Conservation (phyloP, 1,140 invertebrate genomes). For the Venturia canescens region DNA sequence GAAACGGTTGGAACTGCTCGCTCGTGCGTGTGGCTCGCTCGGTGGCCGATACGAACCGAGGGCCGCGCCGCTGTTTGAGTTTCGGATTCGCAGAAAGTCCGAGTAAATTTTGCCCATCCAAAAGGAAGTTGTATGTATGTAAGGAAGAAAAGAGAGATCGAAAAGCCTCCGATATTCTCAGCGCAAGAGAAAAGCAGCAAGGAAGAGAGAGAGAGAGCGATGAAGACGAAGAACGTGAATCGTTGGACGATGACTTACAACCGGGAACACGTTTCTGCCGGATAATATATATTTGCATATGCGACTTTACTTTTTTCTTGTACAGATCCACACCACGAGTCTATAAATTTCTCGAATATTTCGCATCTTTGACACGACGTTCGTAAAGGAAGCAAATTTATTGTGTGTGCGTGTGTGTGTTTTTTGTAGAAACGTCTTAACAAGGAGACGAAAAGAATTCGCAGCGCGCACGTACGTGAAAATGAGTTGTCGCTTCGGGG, state of each 20-base stretch:
- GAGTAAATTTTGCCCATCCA: conserved; percentile 47
- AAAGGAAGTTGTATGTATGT: conserved; percentile 19
- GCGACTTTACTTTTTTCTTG: neutral
- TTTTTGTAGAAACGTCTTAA: neutral
- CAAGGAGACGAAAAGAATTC: neutral
- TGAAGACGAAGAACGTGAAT: conserved; percentile 12
- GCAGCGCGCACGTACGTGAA: neutral
- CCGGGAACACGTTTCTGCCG: conserved; percentile 5
- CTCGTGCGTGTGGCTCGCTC: neutral
- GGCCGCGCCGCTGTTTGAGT: conserved; percentile 24
- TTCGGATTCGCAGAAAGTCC: conserved; percentile 47
- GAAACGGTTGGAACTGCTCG: neutral
- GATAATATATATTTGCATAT: conserved; percentile 1
- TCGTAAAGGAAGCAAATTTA: conserved; percentile 4
- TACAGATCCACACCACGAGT: neutral
- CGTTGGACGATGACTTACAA: conserved; percentile 40
- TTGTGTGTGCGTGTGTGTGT: too few species aligned
- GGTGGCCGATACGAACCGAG: conserved; percentile 3
- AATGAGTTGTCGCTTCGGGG: neutral
- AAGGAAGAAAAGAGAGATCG: conserved; percentile 10
- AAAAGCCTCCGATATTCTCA: neutral
- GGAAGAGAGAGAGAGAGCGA: neutral
- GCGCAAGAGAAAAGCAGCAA: too few species aligned
- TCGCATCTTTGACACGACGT: neutral
- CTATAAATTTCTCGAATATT: neutral